These are phyloP conservation scores for Parnassius glacialis DNA, from an alignment of 2,888 invertebrate genomes.

Conservation along the genomic window DNA sequence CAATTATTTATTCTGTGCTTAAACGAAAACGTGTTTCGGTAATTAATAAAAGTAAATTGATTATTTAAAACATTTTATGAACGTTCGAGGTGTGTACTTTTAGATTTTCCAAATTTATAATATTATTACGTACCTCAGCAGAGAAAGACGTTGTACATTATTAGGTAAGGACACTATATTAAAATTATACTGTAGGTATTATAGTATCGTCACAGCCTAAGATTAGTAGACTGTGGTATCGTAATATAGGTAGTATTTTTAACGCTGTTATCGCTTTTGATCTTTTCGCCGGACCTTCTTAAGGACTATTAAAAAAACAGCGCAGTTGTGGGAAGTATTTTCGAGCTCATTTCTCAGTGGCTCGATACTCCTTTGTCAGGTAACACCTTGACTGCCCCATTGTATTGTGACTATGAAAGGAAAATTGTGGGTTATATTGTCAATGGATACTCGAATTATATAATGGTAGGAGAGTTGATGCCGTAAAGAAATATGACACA, in stretches of 20 bases:
- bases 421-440: conserved; percentile 61
- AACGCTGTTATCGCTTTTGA: conserved; percentile 10
- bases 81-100: too few species aligned
- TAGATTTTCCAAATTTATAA: too few species aligned
- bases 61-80: too few species aligned
- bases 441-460: conserved; percentile 48
- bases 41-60: too few species aligned
- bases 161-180: too few species aligned
- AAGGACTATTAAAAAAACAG: conserved; percentile 28
- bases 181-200: neutral
- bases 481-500: conserved; percentile 16
- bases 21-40: too few species aligned
- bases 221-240: neutral
- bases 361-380: conserved; percentile 49
- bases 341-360: conserved; percentile 56
- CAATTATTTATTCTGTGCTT: too few species aligned
- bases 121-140: too few species aligned
- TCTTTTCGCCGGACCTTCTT: conserved; percentile 21
- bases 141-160: too few species aligned
- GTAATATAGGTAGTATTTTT: neutral
- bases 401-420: conserved; percentile 47
- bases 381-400: conserved; percentile 61
- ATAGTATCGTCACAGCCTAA: too few species aligned
- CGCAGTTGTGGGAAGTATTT: conserved; percentile 51
- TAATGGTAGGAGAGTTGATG: conserved; percentile 48